Conservation (phyloP, 2,797 vertebrate species). For the Hyperoplus immaculatus region DNA sequence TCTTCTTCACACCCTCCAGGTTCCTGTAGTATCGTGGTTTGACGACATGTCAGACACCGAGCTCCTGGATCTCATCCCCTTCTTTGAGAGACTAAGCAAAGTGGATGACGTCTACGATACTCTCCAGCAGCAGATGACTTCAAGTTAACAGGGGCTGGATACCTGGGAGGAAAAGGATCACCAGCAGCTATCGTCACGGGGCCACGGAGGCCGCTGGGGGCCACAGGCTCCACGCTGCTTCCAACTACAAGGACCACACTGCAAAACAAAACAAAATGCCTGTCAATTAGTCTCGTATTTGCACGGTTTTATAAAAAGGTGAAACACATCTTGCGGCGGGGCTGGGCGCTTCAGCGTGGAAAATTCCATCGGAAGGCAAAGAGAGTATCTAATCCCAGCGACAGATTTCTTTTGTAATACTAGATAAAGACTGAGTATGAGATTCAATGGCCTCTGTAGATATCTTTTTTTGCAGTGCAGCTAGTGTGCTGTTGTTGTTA, state of each 20-base stretch:
- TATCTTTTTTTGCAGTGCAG: conserved; percentile 58
- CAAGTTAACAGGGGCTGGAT: conserved; percentile 86
- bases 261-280: conserved; percentile 31
- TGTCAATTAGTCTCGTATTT: conserved; percentile 40
- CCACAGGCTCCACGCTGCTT: conserved; percentile 73
- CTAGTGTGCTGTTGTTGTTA: conserved; percentile 61
- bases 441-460: conserved; percentile 49
- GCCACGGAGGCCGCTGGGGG: conserved; percentile 80
- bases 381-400: conserved; percentile 6
- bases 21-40: conserved; percentile 97
- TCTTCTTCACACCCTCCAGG: conserved; percentile 77
- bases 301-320: background rate
- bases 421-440: conserved; percentile 34
- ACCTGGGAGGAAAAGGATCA: conserved; percentile 29
- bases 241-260: conserved; percentile 82
- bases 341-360: background rate
- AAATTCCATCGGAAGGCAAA: background rate
- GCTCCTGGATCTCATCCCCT: conserved; percentile 95
- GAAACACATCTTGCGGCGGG: background rate
- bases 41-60: conserved; percentile 97
- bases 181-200: conserved; percentile 72
- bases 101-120: conserved; percentile 93
- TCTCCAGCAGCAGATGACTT: conserved; percentile 92
- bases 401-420: background rate
- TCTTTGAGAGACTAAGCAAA: conserved; percentile 96